Percentiles rank a stretch among this genome's conserved stretches.
phyloP scores from a whole-genome alignment of 1,140 invertebrate genomes.

The Acromyrmex heyeri region DNA sequence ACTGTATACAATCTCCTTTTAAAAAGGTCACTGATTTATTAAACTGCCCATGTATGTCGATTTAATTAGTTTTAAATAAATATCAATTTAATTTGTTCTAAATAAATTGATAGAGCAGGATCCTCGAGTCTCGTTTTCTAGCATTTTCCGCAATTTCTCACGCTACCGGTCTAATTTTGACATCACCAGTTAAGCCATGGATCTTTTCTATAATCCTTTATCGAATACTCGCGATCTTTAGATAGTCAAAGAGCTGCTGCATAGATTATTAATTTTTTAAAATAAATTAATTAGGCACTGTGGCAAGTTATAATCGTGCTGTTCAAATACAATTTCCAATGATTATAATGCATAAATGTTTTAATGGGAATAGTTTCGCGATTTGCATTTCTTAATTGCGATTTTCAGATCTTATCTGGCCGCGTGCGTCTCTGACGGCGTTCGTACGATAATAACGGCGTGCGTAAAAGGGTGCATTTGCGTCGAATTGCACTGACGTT shows the following conservation, averaged over 20 bases:
- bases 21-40: no score
- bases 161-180: no score
- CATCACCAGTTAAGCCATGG: no score
- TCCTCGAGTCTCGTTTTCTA: no score
- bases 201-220: no score
- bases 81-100: no score
- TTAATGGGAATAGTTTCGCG: constrained; percentile 41
- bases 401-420: constrained; percentile 46
- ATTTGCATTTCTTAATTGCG: constrained; percentile 63
- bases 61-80: no score
- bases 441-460: constrained; percentile 27
- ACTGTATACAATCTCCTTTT: no score
- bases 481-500: constrained; percentile 45
- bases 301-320: constrained; percentile 14
- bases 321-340: constrained; percentile 26
- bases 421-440: neutral
- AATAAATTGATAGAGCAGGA: no score
- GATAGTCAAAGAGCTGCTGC: neutral
- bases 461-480: constrained; percentile 49
- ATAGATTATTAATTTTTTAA: constrained; percentile 4
- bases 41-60: no score
- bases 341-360: constrained; percentile 23
- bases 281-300: constrained; percentile 43
- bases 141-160: no score
- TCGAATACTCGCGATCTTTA: neutral